Conservation (phyloP, 2,113 vertebrate genomes). For the Leptodactylus fuscus region DNA sequence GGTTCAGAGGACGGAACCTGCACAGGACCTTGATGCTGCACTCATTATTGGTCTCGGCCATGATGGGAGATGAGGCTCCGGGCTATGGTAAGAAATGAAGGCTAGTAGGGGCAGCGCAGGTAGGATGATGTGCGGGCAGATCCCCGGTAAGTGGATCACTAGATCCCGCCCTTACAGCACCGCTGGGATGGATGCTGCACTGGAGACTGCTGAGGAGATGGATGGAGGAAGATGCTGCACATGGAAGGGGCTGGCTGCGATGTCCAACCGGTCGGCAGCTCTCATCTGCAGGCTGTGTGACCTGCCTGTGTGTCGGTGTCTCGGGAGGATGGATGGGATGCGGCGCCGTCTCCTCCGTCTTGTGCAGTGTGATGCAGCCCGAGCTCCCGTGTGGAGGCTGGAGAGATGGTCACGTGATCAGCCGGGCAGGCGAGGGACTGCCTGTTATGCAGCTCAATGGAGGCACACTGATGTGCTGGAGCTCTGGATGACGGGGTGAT, state of each 20-base stretch:
- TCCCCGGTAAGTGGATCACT: neutral
- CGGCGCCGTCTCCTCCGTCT: neutral
- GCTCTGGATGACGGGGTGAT: neutral
- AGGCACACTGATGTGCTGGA: neutral
- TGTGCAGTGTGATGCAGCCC: neutral
- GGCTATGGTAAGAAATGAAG: neutral
- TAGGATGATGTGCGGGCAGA: neutral
- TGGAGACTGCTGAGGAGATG: neutral
- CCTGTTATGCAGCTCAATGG: neutral
- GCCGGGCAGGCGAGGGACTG: neutral
- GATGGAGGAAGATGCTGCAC: neutral
- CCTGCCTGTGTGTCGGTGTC: neutral
- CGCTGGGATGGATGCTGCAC: neutral
- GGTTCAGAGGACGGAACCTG: slow-evolving; percentile 89
- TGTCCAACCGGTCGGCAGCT: slow-evolving; percentile 29
- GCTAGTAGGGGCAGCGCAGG: neutral
- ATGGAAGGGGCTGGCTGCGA: neutral
- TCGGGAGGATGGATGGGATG: neutral
- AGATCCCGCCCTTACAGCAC: neutral
- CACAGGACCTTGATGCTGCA: slow-evolving; percentile 95
- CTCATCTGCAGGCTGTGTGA: slow-evolving; percentile 15
- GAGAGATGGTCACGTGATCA: neutral
- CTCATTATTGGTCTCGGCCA: slow-evolving; percentile 88
- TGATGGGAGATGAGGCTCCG: slow-evolving; percentile 66
- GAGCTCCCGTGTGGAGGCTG: neutral